phyloP scores from a whole-genome alignment of 2,113 vertebrate genomes.

The Ceratotherium simum region DNA sequence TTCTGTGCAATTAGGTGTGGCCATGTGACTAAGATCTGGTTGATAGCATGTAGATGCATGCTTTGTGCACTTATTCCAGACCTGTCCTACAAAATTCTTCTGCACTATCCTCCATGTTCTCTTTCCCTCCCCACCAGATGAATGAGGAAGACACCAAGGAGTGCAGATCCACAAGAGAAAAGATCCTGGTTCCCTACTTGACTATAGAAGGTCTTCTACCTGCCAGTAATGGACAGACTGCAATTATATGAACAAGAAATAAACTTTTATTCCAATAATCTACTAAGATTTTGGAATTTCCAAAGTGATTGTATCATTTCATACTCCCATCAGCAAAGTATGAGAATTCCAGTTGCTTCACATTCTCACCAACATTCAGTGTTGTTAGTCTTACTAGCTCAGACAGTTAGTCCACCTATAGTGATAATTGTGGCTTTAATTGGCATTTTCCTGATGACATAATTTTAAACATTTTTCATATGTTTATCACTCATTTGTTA shows the following conservation, averaged over 20 bases:
- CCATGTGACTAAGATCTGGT: neutral
- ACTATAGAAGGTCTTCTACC: neutral
- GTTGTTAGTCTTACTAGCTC: neutral
- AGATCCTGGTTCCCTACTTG: neutral
- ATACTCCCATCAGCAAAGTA: neutral
- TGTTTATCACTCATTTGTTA: neutral
- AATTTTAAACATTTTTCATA: neutral
- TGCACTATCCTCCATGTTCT: too few species aligned
- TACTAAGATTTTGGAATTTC: neutral
- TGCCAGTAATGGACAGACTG: neutral
- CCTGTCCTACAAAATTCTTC: neutral
- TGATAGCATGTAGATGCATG: accelerated
- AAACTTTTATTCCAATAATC: neutral
- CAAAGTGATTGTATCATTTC: neutral
- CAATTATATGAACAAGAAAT: neutral
- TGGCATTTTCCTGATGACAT: neutral
- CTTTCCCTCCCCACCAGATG: neutral
- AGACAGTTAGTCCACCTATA: neutral
- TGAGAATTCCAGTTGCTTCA: neutral
- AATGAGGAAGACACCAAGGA: neutral
- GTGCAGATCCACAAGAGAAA: neutral
- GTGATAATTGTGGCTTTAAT: neutral
- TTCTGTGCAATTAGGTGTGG: neutral
- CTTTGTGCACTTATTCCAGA: neutral
- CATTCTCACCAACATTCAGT: neutral